Conservation (phyloP, 2,113 vertebrate genomes). For the Caloenas nicobarica region DNA sequence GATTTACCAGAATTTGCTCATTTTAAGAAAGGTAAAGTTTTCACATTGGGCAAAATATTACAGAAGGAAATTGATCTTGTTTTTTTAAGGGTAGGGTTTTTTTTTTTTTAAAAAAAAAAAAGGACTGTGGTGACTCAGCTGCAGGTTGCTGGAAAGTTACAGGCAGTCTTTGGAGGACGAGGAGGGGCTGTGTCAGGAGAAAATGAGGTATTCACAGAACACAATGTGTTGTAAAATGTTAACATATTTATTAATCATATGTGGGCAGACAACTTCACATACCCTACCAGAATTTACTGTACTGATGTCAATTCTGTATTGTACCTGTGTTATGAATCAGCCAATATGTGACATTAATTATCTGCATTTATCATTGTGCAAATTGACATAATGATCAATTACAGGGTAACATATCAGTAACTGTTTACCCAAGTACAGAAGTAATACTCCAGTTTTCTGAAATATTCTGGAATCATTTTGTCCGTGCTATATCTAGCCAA, state of each 20-base stretch:
- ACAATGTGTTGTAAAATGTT: neutral
- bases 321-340: neutral
- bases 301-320: neutral
- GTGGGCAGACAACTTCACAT: neutral
- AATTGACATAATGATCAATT: neutral
- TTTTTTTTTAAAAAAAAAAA: neutral
- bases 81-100: neutral
- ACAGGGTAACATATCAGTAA: neutral
- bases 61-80: neutral
- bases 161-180: neutral
- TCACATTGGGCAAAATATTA: neutral
- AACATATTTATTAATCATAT: neutral
- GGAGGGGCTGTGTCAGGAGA: neutral
- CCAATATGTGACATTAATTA: neutral
- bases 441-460: neutral
- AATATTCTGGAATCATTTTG: neutral
- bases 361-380: neutral
- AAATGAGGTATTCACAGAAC: neutral
- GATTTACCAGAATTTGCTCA: neutral
- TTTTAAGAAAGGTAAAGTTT: neutral
- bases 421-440: neutral
- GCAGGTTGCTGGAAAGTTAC: neutral
- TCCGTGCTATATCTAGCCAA: neutral
- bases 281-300: neutral
- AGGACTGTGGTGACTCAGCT: neutral